Conservation (phyloP, 2,797 vertebrate genomes). For the Protonibea diacanthus region DNA sequence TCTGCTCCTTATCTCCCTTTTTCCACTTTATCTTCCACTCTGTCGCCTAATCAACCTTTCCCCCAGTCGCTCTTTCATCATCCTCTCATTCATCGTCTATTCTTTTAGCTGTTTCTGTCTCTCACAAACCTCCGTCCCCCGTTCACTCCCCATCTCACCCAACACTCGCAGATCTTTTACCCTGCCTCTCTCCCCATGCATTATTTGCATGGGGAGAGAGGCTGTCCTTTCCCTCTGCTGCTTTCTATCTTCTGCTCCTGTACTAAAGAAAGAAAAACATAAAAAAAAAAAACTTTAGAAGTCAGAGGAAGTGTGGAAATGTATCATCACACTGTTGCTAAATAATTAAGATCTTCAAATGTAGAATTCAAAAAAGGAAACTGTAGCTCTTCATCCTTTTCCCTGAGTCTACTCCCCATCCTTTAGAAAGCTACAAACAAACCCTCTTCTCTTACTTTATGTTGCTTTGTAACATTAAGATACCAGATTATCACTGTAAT, state of each 20-base stretch:
- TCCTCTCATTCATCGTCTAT: too few relatives aligned
- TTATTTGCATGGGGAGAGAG: not conserved
- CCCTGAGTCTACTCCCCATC: not conserved
- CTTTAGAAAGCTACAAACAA: not conserved
- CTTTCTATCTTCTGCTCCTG: not conserved
- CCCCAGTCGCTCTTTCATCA: too few relatives aligned
- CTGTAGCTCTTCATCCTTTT: not conserved
- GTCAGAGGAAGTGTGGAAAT: slow-evolving; percentile 5
- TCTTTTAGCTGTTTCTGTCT: not conserved
- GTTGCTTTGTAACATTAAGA: not conserved
- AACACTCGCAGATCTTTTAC: not conserved
- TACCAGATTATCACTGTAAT: not conserved
- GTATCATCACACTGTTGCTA: not conserved
- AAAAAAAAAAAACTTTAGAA: not conserved
- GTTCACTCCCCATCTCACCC: not conserved
- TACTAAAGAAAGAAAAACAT: slow-evolving; percentile 9
- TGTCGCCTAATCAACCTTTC: too few relatives aligned
- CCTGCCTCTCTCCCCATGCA: not conserved
- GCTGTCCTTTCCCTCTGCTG: not conserved
- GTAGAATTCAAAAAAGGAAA: slow-evolving; percentile 3
- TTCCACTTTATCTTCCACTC: not conserved
- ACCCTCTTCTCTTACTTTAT: not conserved
- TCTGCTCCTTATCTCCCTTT: not conserved
- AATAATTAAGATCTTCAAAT: slow-evolving; percentile 4
- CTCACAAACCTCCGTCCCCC: not conserved